These are phyloP conservation scores for Caenorhabditis sinica DNA, from an alignment of 2,888 invertebrate species.

Conservation along the genomic window DNA sequence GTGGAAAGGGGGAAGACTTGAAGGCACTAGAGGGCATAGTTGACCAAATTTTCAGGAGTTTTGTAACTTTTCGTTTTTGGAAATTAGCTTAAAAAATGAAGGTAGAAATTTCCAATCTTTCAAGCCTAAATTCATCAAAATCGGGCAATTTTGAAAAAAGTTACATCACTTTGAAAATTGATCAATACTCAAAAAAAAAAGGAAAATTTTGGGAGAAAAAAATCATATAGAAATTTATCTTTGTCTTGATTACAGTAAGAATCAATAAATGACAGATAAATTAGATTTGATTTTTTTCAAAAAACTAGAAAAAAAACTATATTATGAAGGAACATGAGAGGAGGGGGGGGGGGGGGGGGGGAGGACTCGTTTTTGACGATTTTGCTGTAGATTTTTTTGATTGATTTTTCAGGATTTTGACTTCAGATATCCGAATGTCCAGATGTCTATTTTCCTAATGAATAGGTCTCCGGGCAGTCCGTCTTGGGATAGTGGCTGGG, in stretches of 20 bases:
- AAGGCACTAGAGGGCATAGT: too few species aligned
- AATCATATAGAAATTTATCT: conserved; percentile 2
- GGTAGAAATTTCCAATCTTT: too few species aligned
- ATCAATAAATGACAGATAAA: conserved; percentile 28
- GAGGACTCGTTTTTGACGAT: conserved; percentile 21
- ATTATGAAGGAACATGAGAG: too few species aligned
- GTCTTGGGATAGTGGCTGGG: conserved; percentile 74
- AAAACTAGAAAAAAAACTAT: background rate
- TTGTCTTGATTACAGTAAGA: background rate
- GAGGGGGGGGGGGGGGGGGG: background rate
- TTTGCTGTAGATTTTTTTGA: conserved; percentile 11
- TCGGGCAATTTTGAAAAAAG: too few species aligned
- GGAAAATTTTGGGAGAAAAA: background rate
- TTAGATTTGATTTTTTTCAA: conserved; percentile 5
- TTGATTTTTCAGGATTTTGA: too few species aligned
- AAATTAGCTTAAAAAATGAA: too few species aligned
- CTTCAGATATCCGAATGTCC: background rate
- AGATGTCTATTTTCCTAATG: conserved; percentile 13
- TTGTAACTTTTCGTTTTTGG: too few species aligned
- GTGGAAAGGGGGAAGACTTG: too few species aligned
- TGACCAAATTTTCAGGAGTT: too few species aligned
- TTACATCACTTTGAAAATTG: too few species aligned
- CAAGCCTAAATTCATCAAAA: too few species aligned
- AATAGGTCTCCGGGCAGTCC: conserved; percentile 53
- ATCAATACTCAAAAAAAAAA: too few species aligned